Conservation (phyloP, 2,113 vertebrate species). For the Sceloporus tristichus region DNA sequence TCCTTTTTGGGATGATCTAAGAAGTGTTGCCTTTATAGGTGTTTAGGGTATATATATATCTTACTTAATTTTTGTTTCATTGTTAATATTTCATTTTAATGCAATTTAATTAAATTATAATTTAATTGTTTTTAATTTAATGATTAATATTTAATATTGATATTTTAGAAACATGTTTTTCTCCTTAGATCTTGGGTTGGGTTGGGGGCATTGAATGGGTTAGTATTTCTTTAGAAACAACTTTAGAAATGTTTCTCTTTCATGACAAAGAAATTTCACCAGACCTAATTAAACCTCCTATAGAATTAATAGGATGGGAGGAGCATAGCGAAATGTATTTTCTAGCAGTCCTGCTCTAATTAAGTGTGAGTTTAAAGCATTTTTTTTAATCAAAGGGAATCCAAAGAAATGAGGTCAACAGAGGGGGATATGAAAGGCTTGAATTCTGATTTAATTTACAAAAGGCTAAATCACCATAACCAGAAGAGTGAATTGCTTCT, state of each 20-base stretch:
- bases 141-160: no score
- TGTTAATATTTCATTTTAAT: no score
- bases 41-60: no score
- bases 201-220: background rate
- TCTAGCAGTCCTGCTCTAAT: background rate
- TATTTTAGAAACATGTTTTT: background rate
- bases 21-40: background rate
- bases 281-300: slow-evolving; percentile 22
- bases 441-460: background rate
- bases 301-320: slow-evolving; percentile 25
- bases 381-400: slow-evolving; percentile 26
- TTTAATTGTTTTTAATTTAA: no score
- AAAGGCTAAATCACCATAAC: slow-evolving; percentile 25
- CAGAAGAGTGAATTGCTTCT: background rate
- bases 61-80: no score
- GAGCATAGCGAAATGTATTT: slow-evolving; percentile 18
- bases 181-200: background rate
- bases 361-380: background rate
- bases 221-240: background rate
- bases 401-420: slow-evolving; percentile 13
- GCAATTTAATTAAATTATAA: no score
- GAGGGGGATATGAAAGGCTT: slow-evolving; percentile 44
- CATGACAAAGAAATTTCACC: slow-evolving; percentile 16
- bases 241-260: background rate
- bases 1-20: background rate